phyloP scores from a whole-genome alignment of 2,113 vertebrate species.

The Grantiella picta region DNA sequence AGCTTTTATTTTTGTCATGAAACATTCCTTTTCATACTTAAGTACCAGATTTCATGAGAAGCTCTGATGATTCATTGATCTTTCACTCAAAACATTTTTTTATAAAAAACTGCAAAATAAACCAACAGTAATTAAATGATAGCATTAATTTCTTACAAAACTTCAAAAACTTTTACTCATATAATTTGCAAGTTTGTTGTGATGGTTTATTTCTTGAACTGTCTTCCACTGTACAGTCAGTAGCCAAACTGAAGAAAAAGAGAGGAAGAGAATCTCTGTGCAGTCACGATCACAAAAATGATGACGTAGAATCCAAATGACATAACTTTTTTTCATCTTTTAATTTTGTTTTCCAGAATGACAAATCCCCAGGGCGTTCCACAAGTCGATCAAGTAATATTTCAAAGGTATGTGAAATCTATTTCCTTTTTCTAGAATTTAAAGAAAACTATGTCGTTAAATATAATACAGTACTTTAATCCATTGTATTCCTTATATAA shows the following conservation, averaged over 20 bases:
- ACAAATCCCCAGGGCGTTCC: constrained; percentile 85
- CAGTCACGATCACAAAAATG: neutral
- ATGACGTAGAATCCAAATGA: neutral
- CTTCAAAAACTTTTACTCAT: neutral
- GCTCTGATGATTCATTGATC: neutral
- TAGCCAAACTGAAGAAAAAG: neutral
- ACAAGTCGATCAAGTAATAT: constrained; percentile 92
- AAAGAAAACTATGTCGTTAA: neutral
- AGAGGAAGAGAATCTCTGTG: neutral
- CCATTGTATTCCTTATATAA: neutral
- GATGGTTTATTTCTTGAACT: neutral
- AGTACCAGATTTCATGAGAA: neutral
- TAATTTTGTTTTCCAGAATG: constrained; percentile 81
- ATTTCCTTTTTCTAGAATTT: neutral
- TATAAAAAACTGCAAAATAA: neutral
- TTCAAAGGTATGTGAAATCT: constrained; percentile 84
- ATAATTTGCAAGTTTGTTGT: neutral
- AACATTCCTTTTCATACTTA: neutral
- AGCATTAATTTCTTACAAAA: neutral
- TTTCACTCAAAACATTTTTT: neutral
- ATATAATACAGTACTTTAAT: neutral
- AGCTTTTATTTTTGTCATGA: neutral
- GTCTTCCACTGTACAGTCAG: neutral
- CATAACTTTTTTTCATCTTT: neutral
- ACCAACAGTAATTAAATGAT: neutral